Conservation (phyloP, 1,140 invertebrate genomes). For the Papilio helenus region DNA sequence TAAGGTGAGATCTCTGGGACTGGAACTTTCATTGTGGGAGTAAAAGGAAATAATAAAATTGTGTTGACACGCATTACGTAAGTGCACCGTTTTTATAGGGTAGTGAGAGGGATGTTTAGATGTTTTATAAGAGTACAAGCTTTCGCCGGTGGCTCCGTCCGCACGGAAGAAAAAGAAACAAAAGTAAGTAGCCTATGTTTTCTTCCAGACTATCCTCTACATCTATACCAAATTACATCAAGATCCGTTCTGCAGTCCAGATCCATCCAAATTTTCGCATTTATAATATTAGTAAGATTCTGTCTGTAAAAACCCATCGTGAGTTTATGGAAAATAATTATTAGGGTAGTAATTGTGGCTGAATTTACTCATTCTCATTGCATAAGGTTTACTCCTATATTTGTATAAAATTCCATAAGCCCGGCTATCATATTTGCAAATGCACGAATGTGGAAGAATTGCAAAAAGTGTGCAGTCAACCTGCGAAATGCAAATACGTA, state of each 20-base stretch:
- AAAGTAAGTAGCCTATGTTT: too few species aligned
- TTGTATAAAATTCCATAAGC: background rate
- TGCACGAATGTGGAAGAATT: conserved; percentile 6
- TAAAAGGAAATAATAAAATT: background rate
- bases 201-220: too few species aligned
- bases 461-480: conserved; percentile 4
- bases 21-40: background rate
- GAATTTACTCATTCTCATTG: background rate
- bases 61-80: background rate
- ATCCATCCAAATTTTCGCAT: too few species aligned
- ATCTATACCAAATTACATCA: too few species aligned
- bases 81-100: background rate
- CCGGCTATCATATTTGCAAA: background rate
- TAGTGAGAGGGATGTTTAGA: background rate
- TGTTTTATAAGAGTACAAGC: background rate
- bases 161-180: too few species aligned
- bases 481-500: background rate
- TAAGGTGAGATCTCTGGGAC: background rate
- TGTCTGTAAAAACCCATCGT: too few species aligned
- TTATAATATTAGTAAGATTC: too few species aligned
- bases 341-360: too few species aligned
- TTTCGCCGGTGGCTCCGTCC: too few species aligned
- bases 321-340: too few species aligned
- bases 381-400: background rate
- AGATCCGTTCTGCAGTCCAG: too few species aligned